A percentile compares a stretch with the other conserved stretches of the same genome.
phyloP scores from a whole-genome alignment of 1,140 invertebrate species.

The Atta cephalotes region DNA sequence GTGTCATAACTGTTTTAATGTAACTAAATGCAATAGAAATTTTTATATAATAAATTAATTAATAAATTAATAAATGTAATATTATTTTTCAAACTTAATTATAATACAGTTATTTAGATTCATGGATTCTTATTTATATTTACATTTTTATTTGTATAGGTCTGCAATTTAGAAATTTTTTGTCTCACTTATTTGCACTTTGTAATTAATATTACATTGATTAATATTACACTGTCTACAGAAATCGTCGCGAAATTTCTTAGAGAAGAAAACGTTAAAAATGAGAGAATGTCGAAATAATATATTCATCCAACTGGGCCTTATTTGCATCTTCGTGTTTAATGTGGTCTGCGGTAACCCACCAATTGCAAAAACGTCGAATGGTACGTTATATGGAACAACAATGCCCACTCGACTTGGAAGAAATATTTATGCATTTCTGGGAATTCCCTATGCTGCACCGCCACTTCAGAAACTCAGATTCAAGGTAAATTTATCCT shows the following conservation, averaged over 20 bases:
- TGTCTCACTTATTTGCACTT: not conserved
- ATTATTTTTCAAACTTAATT: not conserved
- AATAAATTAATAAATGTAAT: not conserved
- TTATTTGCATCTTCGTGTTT: conserved; percentile 5
- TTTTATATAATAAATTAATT: not conserved
- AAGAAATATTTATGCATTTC: conserved; percentile 85
- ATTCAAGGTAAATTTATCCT: conserved; percentile 84
- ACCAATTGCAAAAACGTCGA: conserved; percentile 77
- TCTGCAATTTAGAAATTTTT: not conserved
- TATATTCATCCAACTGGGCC: not conserved
- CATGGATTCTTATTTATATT: not conserved
- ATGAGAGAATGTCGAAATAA: conserved; percentile 14
- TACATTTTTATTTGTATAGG: not conserved
- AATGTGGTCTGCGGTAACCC: not conserved
- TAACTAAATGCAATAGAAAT: not conserved
- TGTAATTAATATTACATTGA: not conserved
- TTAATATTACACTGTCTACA: not conserved
- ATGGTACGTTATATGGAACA: conserved; percentile 82
- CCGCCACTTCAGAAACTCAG: conserved; percentile 87
- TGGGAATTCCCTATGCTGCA: conserved; percentile 88
- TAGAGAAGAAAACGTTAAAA: not conserved
- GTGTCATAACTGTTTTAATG: not conserved
- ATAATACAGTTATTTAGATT: not conserved
- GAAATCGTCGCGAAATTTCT: not conserved
- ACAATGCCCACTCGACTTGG: conserved; percentile 79